phyloP scores from a whole-genome alignment of 2,797 vertebrate genomes.

The Galaxias olidus region DNA sequence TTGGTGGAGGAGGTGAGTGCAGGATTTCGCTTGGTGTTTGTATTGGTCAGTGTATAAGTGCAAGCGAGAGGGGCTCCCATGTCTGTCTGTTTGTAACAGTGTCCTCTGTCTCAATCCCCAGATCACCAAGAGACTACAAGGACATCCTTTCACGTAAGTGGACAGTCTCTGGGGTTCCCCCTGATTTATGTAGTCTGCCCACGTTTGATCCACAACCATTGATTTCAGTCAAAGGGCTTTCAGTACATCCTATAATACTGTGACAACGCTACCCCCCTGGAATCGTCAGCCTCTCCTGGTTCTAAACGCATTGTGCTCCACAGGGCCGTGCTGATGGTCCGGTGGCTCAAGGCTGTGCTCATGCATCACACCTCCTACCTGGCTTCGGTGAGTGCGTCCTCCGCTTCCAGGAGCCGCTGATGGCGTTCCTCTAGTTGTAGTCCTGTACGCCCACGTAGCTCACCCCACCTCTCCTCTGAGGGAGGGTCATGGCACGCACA shows the following conservation, averaged over 20 bases:
- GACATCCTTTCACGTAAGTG: conserved; percentile 89
- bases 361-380: conserved; percentile 92
- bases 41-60: too few relatives aligned
- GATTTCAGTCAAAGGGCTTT: not conserved
- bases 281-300: not conserved
- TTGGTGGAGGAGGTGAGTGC: conserved; percentile 87
- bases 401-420: not conserved
- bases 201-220: not conserved
- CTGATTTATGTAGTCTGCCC: too few relatives aligned
- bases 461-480: too few relatives aligned
- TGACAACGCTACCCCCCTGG: too few relatives aligned
- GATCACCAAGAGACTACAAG: conserved; percentile 91
- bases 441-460: too few relatives aligned
- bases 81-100: conserved; percentile 12
- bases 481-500: too few relatives aligned
- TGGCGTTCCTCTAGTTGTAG: too few relatives aligned
- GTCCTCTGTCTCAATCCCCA: conserved; percentile 47
- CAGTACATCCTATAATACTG: too few relatives aligned
- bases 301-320: conserved; percentile 14
- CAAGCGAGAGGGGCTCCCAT: too few relatives aligned
- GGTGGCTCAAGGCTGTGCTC: conserved; percentile 92
- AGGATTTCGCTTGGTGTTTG: not conserved
- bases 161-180: not conserved
- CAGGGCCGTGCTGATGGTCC: conserved; percentile 91
- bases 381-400: conserved; percentile 85